A percentile compares a stretch with the other conserved stretches of the same genome.
phyloP scores from a whole-genome alignment of 1,140 invertebrate genomes.

The Homarus americanus region DNA sequence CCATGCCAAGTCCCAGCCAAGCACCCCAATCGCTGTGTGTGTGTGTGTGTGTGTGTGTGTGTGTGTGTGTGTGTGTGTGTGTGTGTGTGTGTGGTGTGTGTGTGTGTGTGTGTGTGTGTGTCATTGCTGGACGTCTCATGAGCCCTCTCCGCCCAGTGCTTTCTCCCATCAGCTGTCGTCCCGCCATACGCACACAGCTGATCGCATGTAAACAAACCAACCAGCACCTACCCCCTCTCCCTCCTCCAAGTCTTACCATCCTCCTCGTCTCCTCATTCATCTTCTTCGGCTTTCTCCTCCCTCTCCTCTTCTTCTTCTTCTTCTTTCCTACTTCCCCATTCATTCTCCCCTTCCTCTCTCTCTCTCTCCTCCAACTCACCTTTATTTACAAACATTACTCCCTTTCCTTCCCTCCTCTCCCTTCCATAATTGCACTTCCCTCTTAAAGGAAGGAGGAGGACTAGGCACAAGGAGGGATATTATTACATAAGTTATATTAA shows the following conservation, averaged over 20 bases:
- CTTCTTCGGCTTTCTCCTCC: too few relatives aligned
- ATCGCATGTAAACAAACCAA: background rate
- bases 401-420: background rate
- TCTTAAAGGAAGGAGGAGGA: background rate
- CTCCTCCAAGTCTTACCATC: too few relatives aligned
- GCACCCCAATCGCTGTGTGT: background rate
- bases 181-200: background rate
- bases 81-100: slow-evolving; percentile 21
- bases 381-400: background rate
- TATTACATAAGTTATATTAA: background rate
- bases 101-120: background rate
- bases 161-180: background rate
- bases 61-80: background rate
- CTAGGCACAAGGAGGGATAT: background rate
- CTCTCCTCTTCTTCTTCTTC: background rate
- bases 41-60: slow-evolving; percentile 20
- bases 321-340: too few relatives aligned
- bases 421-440: background rate
- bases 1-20: background rate
- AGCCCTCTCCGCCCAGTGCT: background rate
- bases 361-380: background rate
- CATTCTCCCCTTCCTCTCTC: background rate
- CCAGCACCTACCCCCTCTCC: background rate
- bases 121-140: too few relatives aligned
- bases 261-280: background rate